phyloP scores from a whole-genome alignment of 2,888 invertebrate species.

The Lissocephala sabroskyi region DNA sequence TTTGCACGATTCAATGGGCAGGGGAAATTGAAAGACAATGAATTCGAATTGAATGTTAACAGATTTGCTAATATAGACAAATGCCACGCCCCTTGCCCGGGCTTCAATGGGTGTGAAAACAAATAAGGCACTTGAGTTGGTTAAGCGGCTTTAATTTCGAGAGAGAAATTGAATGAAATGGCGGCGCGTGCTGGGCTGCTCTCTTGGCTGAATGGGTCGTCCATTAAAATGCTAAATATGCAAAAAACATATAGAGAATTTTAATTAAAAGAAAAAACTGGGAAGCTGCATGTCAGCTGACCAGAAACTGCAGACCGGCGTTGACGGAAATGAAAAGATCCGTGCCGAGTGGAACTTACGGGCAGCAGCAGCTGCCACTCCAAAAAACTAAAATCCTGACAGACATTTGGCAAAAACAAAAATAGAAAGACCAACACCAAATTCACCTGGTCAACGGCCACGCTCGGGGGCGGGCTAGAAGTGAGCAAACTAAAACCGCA shows the following conservation, averaged over 20 bases:
- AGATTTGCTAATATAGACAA: too few species aligned
- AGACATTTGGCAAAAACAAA: slow-evolving; percentile 6
- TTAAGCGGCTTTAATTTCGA: too few species aligned
- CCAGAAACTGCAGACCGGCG: slow-evolving; percentile 8
- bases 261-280: slow-evolving; percentile 1
- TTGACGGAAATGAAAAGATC: slow-evolving; percentile 21
- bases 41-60: too few species aligned
- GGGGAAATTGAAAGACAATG: too few species aligned
- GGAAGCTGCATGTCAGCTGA: neutral
- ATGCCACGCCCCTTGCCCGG: too few species aligned
- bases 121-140: too few species aligned
- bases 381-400: slow-evolving; percentile 5
- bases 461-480: slow-evolving; percentile 12
- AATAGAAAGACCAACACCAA: too few species aligned
- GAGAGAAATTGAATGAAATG: too few species aligned
- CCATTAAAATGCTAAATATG: neutral
- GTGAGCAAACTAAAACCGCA: slow-evolving; percentile 27
- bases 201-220: neutral
- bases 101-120: too few species aligned
- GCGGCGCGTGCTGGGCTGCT: too few species aligned
- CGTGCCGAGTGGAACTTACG: too few species aligned
- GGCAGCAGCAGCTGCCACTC: neutral
- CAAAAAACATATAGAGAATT: neutral
- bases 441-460: neutral
- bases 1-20: too few species aligned